Evolutionary conservation across 2,113 vertebrate genomes (phyloP).

Genomic region (Chlorodrepanis virens): DNA sequence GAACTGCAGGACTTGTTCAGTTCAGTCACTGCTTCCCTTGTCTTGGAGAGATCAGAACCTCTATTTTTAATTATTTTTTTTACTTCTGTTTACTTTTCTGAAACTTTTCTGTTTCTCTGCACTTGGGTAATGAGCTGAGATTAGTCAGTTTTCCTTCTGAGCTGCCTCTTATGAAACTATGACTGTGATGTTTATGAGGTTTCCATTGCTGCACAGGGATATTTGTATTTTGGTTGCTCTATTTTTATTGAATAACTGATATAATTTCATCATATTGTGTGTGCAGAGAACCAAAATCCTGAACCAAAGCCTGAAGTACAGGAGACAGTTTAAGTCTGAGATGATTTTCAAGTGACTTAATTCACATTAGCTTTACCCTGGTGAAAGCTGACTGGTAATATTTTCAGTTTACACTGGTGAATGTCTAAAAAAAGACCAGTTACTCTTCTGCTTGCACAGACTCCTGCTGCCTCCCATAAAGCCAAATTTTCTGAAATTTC

Average conservation of each 20-base stretch:
- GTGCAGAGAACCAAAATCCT: neutral
- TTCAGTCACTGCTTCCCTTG: neutral
- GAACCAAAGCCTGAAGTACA: neutral
- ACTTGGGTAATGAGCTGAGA: neutral
- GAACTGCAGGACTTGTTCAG: neutral
- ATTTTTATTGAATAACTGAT: neutral
- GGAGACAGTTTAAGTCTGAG: neutral
- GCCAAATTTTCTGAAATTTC: neutral
- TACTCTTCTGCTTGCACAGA: neutral
- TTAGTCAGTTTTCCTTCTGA: constrained; percentile 29
- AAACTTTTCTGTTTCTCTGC: neutral
- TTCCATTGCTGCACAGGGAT: neutral
- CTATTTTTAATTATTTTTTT: neutral
- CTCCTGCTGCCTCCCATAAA: neutral
- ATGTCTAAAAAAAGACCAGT: neutral
- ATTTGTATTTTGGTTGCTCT: neutral
- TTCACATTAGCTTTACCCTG: neutral
- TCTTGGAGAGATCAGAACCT: neutral
- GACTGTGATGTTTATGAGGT: constrained; percentile 2
- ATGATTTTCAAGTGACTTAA: neutral
- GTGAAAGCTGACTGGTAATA: neutral
- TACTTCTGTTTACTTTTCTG: neutral
- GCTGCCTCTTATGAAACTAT: neutral
- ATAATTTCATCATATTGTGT: neutral
- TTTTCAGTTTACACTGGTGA: neutral